Evolutionary conservation across 2,888 invertebrate genomes (phyloP).

Genomic region (Apamea sordens): DNA sequence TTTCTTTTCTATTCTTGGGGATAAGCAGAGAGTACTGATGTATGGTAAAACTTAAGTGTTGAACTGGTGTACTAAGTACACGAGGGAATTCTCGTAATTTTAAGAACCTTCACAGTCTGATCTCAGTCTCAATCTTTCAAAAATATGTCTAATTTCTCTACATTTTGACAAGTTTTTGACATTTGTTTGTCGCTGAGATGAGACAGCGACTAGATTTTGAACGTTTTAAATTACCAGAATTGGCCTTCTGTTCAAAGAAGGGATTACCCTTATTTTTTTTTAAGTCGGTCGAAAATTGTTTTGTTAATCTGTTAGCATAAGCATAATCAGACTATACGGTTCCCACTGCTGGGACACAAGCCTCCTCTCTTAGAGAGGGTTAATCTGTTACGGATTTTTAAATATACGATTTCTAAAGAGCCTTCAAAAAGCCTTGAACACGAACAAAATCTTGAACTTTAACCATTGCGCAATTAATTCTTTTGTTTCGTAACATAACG

Average conservation of each 20-base stretch:
- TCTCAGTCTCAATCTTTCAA: no score
- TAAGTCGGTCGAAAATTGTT: background rate
- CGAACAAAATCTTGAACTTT: constrained; percentile 16
- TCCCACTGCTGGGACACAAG: background rate
- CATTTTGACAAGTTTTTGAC: no score
- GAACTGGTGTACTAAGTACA: background rate
- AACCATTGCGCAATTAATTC: background rate
- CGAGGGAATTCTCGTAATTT: no score
- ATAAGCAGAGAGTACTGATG: background rate
- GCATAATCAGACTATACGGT: background rate
- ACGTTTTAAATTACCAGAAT: no score
- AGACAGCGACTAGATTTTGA: no score
- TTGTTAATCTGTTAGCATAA: background rate
- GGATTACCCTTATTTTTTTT: background rate
- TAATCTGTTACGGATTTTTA: background rate
- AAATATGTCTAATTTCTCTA: no score
- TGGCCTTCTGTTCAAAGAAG: no score
- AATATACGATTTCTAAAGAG: background rate
- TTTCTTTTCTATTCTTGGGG: constrained; percentile 8
- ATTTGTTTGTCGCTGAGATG: no score
- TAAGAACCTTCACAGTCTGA: no score
- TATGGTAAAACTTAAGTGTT: background rate
- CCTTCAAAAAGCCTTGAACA: background rate
- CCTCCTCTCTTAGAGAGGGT: background rate
- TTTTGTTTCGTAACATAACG: background rate